Evolutionary conservation across 2,797 vertebrate species (phyloP).

Genomic region (Neostethus bicornis): DNA sequence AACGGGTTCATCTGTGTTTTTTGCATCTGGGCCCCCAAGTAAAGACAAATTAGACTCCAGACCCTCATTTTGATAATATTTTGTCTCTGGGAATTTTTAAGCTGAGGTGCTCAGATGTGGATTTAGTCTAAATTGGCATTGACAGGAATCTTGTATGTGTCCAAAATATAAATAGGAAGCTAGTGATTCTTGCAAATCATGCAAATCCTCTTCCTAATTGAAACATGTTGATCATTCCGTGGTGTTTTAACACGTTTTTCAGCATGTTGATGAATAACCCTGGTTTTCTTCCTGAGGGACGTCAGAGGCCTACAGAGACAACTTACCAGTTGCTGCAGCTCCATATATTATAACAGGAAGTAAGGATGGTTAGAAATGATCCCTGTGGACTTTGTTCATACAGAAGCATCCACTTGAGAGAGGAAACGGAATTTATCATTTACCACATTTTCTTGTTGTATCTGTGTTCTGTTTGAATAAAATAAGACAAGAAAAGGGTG

Average conservation of each 20-base stretch:
- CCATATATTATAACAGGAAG: constrained; percentile 46
- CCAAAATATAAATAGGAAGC: constrained; percentile 18
- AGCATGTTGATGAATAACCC: constrained; percentile 18
- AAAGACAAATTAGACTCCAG: constrained; percentile 35
- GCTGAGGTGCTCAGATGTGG: constrained; percentile 38
- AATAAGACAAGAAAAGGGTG: background rate
- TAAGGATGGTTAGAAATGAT: constrained; percentile 29
- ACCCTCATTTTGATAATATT: constrained; percentile 31
- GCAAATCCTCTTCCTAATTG: constrained; percentile 24
- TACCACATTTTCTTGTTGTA: background rate
- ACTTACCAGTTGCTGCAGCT: constrained; percentile 25
- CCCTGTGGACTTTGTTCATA: constrained; percentile 40
- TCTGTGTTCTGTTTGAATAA: background rate
- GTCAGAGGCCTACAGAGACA: constrained; percentile 10
- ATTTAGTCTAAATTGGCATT: constrained; percentile 42
- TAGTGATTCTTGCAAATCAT: constrained; percentile 14
- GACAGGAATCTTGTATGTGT: constrained; percentile 11
- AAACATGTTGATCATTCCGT: constrained; percentile 43
- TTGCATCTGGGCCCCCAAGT: constrained; percentile 20
- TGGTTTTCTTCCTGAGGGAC: constrained; percentile 8
- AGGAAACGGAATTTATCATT: constrained; percentile 5
- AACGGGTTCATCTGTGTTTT: constrained; percentile 13
- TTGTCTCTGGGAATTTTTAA: constrained; percentile 14
- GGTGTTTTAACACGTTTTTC: constrained; percentile 25
- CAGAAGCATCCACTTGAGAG: constrained; percentile 19